phyloP scores from a whole-genome alignment of 92 coral and sea anemone species.

The Pocillopora grandis region DNA sequence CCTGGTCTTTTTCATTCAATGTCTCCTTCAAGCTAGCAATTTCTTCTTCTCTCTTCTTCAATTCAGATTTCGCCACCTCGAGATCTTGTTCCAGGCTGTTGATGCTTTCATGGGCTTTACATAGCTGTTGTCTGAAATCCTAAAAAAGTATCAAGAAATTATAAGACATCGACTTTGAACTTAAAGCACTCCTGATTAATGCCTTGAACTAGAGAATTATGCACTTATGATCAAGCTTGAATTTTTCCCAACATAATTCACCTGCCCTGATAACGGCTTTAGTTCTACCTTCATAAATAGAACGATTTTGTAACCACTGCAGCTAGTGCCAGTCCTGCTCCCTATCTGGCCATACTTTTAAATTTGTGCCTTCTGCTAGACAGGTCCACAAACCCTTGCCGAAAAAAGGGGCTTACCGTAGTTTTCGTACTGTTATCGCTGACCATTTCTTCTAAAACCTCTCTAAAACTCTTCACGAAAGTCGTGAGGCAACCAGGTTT shows the following conservation, averaged over 20 bases:
- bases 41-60: conserved; percentile 56
- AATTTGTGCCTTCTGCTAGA: too few species aligned
- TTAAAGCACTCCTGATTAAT: not conserved
- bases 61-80: conserved; percentile 26
- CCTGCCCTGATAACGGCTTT: too few species aligned
- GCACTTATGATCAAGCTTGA: not conserved
- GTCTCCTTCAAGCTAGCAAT: conserved; percentile 28
- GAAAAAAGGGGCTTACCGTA: conserved; percentile 49
- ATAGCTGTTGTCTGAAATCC: conserved; percentile 49
- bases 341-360: too few species aligned
- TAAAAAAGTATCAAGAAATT: not conserved
- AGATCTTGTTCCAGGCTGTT: conserved; percentile 61
- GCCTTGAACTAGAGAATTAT: not conserved
- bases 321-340: too few species aligned
- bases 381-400: too few species aligned
- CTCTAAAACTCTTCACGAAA: conserved; percentile 77
- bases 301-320: too few species aligned
- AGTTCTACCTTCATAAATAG: too few species aligned
- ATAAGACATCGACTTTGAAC: not conserved
- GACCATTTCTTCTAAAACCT: conserved; percentile 62
- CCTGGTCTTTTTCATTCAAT: conserved; percentile 28
- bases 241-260: too few species aligned
- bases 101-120: conserved; percentile 66
- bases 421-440: conserved; percentile 44
- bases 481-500: conserved; percentile 74